Evolutionary conservation across 1,140 invertebrate genomes (phyloP), one percentile per base, ranked within the genome.

Genomic region (Acromyrmex echinatior): DNA sequence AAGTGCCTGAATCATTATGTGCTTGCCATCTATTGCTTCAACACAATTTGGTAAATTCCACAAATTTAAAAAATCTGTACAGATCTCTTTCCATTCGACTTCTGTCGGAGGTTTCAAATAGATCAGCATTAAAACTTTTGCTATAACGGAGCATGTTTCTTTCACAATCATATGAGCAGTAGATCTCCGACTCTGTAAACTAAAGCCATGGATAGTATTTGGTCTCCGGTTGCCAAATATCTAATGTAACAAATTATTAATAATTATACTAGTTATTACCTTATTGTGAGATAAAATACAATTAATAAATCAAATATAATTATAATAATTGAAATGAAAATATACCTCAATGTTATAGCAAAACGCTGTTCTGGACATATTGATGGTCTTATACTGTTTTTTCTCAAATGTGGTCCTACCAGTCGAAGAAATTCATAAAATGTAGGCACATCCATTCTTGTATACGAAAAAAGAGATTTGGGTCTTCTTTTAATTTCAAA

Each of bases 41-140:
- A 7, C 10, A 74, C 53, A 74, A 74, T 74, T 74, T 58, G 71
- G 71, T 53, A 74, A 74, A 74, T 74, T 74, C 31, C 53, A 39
- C 28, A 31, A 31, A 2, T 31, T 5, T 58, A 74, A 74, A 74
- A 74, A 74, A n/a, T 74, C 51, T 58, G 53, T 16, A 7, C 53
- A 74, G 18, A 74, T 58, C 71, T 74, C 4, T 35, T 74, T 25
- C 31, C 10, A 74, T 74, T 74, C 0, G 12, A 21, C 53, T 74
- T 74, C 39, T 39, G 21, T 58, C 1, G 28, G 71, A 58, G 31
- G 10, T 74, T 58, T 74, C 28, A 74, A 7, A 9, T 14, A 74
- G 28, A 74, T 56, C 56, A 31, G 53, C 71, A 74, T 74, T 58
- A 74, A 35, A 74, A 74, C 18, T 35, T 74, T 58, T 74, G 10